These are phyloP conservation scores for Tenualosa ilisha DNA, from an alignment of 2,797 vertebrate species.

Conservation along the genomic window DNA sequence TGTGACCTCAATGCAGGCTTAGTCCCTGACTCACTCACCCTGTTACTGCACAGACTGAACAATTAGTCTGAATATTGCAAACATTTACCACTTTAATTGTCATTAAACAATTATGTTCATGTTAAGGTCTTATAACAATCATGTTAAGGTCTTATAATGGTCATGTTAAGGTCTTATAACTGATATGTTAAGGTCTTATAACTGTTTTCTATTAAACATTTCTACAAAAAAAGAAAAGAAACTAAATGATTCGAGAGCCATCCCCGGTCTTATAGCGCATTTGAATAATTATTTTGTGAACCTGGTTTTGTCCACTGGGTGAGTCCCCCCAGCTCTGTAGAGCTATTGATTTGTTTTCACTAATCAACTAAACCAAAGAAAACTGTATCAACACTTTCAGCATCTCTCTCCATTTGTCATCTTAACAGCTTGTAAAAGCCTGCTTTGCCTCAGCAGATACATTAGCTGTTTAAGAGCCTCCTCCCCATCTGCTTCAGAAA, in stretches of 20 bases:
- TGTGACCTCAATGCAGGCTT: conserved; percentile 11
- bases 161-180: too few species aligned
- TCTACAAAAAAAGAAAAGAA: too few species aligned
- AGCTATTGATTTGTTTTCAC: background rate
- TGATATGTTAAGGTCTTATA: background rate
- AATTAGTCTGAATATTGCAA: background rate
- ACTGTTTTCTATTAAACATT: background rate
- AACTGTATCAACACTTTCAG: background rate
- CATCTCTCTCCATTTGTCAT: background rate
- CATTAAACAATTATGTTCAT: background rate
- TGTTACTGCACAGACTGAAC: background rate
- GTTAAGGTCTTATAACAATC: too few species aligned
- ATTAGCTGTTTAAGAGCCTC: background rate
- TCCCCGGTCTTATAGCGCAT: background rate
- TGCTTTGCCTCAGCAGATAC: background rate
- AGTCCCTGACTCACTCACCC: background rate
- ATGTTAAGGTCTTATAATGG: too few species aligned
- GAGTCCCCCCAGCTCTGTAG: background rate
- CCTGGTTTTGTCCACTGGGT: background rate
- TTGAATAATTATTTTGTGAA: background rate
- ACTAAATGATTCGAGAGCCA: background rate
- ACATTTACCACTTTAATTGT: too few species aligned
- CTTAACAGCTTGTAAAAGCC: background rate
- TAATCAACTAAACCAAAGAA: too few species aligned
- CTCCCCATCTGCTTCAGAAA: background rate